Evolutionary conservation across 2,113 vertebrate species (phyloP), one percentile per base, ranked within the genome.

Genomic region (Phylloscopus trochiloides): DNA sequence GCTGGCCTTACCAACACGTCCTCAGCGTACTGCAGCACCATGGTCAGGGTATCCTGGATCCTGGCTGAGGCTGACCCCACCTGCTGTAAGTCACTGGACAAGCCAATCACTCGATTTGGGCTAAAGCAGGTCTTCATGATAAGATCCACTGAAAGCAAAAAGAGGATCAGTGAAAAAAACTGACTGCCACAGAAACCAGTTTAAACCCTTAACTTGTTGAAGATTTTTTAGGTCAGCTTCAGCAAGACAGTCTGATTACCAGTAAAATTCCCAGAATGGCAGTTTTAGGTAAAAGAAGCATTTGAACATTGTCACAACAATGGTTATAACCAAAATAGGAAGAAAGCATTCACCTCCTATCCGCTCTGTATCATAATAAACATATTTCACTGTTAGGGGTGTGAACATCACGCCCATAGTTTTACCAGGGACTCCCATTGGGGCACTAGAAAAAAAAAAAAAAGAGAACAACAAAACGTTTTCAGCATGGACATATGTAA

Each of bases 321-420:
- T 31, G 5, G 17, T 90, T 92, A 77, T 28, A 86, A 55, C 21
- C 24, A 38, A 78, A 97, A 73, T 1, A 93, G 51, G 51, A 78
- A 68, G 31, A 84, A 87, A 83, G 85, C 52, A 50, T 98, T 98
- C 96, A 99, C 99, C 98, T 92, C 99, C 99, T 86, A 99, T 99
- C 95, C 99, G 98, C 76, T 99, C 99, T 2, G 99, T 99, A 97
- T 99, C 99, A 12, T 99, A 99, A 94, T 99, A 99, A 6, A 99
- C 75, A 3, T 99, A 99, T 90, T 99, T 99, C 94, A 99, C 98
- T 3, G 98, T 98, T 55, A 99, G 97, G 1, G 99, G 99, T 40
- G 99, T 99, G 97, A 99, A 99, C 99, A 99, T 99, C 92, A 99
- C 99, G 6, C 99, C 99, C 89, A 99, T 99, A 1, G 99, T 99